Base-by-base conservation (phyloP, 2,888 invertebrate species). In the Sminthurides aquaticus region DNA sequence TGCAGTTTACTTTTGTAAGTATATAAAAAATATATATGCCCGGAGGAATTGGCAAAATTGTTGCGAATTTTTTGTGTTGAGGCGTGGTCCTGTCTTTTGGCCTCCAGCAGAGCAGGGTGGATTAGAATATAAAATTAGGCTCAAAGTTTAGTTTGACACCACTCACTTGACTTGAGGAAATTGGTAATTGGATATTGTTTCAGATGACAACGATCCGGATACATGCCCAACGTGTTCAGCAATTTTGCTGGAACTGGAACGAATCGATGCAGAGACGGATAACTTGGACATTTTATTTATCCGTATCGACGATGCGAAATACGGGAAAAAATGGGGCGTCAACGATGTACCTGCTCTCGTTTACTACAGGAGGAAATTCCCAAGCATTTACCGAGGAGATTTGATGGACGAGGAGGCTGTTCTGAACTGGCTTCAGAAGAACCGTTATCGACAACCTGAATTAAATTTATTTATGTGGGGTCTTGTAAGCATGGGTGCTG, bases 401-500 rank as follows among this genome's bases (percentile, higher is more conserved):
- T 54, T 70, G 62, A 59, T 54, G 27, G 69, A 72, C 49, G 65
- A 68, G 52, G 63, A 61, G 3, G 60, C 56, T 15, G 64, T 66
- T 20, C 52, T 67, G 43, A 54, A 65, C 76, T 94, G 94, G 94
- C 81, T 94, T 72, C 85, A 91, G 75, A 94, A 93, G 81, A 93
- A 94, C 79, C 85, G 94, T 74, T 94, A 91, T 82, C 85, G 92
- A 60, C 92, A 92, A 77, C 93, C 94, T 0, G 94, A 94, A 79
- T 80, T 94, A 54, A 94, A 92, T 78, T 86, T 94, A 74, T 94
- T 94, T 79, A 94, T 94, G 93, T 94, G 93, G 79, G 91, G 90
- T 60, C 82, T 93, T 75, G 86, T 91, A 77, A 91, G 91, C 25
- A 85, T 94, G 71, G 87, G 89, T 62, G 82, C 90, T 76, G 88